phyloP scores from a whole-genome alignment of 2,888 invertebrate species.

The Osedax frankpressi region DNA sequence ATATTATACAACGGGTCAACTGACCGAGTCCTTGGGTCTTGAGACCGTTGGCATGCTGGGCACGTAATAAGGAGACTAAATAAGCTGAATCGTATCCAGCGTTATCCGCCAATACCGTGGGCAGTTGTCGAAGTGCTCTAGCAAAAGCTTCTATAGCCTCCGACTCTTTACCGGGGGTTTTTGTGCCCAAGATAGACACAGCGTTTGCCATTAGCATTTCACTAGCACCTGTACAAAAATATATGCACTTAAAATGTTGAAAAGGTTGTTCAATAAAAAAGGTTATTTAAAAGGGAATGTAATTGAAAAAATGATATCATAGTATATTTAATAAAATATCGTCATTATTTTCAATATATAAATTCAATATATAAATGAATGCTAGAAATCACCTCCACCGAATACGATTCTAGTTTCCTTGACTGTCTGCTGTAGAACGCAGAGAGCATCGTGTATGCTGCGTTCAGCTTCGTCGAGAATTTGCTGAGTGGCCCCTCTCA shows the following conservation, averaged over 20 bases:
- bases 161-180: slow-evolving; percentile 88
- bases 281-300: too few relatives aligned
- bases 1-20: too few relatives aligned
- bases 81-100: slow-evolving; percentile 76
- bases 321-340: background rate
- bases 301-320: background rate
- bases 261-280: too few relatives aligned
- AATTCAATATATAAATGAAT: background rate
- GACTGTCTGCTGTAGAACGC: slow-evolving; percentile 87
- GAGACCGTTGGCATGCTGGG: slow-evolving; percentile 72
- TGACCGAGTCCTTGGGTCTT: slow-evolving; percentile 64
- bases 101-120: slow-evolving; percentile 92
- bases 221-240: slow-evolving; percentile 59
- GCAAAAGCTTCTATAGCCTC: slow-evolving; percentile 93
- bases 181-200: slow-evolving; percentile 66
- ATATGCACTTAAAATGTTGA: background rate
- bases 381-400: slow-evolving; percentile 63
- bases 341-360: background rate
- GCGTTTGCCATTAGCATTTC: slow-evolving; percentile 96
- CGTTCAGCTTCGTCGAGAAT: slow-evolving; percentile 96
- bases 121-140: slow-evolving; percentile 64
- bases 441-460: slow-evolving; percentile 92
- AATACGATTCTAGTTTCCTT: slow-evolving; percentile 78
- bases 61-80: slow-evolving; percentile 69
- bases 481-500: slow-evolving; percentile 94